Percentiles rank a stretch among this genome's conserved stretches.
Evolutionary conservation across 2,113 vertebrate species (phyloP).

Genomic region (Micronycteris hirsuta): DNA sequence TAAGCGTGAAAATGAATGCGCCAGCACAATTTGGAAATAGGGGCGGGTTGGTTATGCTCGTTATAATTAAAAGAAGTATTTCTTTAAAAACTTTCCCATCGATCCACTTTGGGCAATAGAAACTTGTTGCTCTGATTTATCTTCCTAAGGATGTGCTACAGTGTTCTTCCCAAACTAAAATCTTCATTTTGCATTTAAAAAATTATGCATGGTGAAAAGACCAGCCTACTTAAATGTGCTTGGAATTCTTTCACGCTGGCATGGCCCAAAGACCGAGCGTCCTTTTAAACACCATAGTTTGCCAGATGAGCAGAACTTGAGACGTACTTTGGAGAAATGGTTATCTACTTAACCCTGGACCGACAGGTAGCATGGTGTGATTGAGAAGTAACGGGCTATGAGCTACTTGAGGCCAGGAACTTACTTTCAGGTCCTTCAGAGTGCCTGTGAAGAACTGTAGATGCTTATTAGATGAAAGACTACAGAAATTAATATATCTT

Average conservation of each 20-base stretch:
- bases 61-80: not conserved
- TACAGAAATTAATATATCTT: not conserved
- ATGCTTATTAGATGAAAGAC: not conserved
- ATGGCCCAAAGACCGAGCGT: not conserved
- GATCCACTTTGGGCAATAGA: constrained; percentile 2
- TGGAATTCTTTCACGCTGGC: not conserved
- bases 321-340: not conserved
- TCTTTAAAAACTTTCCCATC: not conserved
- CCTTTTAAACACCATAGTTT: constrained; percentile 12
- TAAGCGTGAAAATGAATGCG: not conserved
- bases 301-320: not conserved
- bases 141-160: not conserved
- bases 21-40: not conserved
- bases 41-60: not conserved
- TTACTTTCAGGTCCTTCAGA: constrained; percentile 4
- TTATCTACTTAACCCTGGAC: not conserved
- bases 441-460: not conserved
- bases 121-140: not conserved
- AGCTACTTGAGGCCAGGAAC: not conserved
- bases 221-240: not conserved
- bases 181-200: not conserved
- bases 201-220: not conserved
- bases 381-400: not conserved
- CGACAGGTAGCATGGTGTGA: not conserved
- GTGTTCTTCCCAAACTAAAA: not conserved